These are phyloP conservation scores for Xenopus borealis DNA, from an alignment of 2,113 vertebrate genomes.

Conservation along the genomic window DNA sequence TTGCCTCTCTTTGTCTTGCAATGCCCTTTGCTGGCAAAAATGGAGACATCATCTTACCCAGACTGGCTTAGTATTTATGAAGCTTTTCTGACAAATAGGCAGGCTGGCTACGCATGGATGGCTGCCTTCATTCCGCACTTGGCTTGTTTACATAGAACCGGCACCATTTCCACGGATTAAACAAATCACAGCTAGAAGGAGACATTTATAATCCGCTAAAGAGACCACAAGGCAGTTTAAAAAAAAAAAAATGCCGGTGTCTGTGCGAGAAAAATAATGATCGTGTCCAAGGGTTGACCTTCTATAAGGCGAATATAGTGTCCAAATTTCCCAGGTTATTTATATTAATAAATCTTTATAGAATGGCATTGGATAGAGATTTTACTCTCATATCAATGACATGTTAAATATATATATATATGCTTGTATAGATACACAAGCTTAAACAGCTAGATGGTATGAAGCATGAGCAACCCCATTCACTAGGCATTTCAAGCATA, in stretches of 20 bases:
- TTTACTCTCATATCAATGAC: too few species aligned
- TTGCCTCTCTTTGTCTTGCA: slow-evolving; percentile 77
- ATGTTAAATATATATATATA: too few species aligned
- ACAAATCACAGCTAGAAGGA: slow-evolving; percentile 93
- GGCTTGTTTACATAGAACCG: slow-evolving; percentile 97
- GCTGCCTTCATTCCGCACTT: slow-evolving; percentile 90
- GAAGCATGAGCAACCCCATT: too few species aligned
- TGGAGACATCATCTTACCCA: slow-evolving; percentile 92
- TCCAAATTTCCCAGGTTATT: slow-evolving; percentile 41
- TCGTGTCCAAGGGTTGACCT: slow-evolving; percentile 79
- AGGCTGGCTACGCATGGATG: slow-evolving; percentile 84
- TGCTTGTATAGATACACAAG: too few species aligned
- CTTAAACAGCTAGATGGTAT: too few species aligned
- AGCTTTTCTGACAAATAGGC: slow-evolving; percentile 95
- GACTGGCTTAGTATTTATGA: slow-evolving; percentile 85
- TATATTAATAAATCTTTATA: slow-evolving; percentile 38
- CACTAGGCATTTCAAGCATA: too few species aligned
- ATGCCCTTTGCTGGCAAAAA: slow-evolving; percentile 84
- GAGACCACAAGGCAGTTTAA: slow-evolving; percentile 83
- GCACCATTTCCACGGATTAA: slow-evolving; percentile 97
- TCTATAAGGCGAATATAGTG: slow-evolving; percentile 67
- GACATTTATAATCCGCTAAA: slow-evolving; percentile 93
- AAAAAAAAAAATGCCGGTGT: slow-evolving; percentile 63
- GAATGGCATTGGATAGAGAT: neutral
- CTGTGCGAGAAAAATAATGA: slow-evolving; percentile 74